Base-by-base conservation (phyloP, 1,140 invertebrate species). In the Dendroctonus valens region DNA sequence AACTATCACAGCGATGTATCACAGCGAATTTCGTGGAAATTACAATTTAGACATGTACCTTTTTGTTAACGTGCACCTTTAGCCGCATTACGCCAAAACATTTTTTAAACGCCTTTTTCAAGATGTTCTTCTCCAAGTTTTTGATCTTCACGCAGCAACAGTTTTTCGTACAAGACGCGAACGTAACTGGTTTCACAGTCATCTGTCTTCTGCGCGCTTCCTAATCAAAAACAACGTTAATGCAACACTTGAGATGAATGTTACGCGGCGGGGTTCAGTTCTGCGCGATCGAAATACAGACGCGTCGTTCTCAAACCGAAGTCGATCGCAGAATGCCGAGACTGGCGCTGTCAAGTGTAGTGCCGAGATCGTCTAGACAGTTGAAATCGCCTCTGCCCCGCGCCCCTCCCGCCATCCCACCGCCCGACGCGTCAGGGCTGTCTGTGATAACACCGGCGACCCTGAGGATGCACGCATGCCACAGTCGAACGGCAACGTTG, bases 31-130 rank as follows among this genome's bases (percentile, higher is more conserved):
- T 37, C 48, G 59, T 38, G 60, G 15, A 38, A 52, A 46, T 53
- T 63, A 51, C 15, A 54, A 63, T 54, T 53, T 62, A 67, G 39
- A 26, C 55, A 57, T 15, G 70, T 76, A 76, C 75, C 75, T 76
- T 76, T 73, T 71, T 75, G 58, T 76, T 75, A 59, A 74, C 60
- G 51, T 71, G 72, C 68, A 76, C 67, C 68, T 76, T 76, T 69
- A 73, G 74, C 70, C 74, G 61, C 73, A 75, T 74, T 54, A 70
- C 48, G 55, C 59, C 59, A 46, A 76, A 62, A 70, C 74, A 76
- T 73, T 76, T 76, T 70, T 73, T 73, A 53, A 75, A 69, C 40
- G 73, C 72, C 62, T 72, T 72, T 64, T 74, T 75, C 50, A 73
- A 55, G 41, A 74, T 46, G 60, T 70, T 67, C 49, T 44, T 46